These are phyloP conservation scores for Proterorhinus semilunaris DNA, from an alignment of 2,113 vertebrate genomes.

Conservation along the genomic window DNA sequence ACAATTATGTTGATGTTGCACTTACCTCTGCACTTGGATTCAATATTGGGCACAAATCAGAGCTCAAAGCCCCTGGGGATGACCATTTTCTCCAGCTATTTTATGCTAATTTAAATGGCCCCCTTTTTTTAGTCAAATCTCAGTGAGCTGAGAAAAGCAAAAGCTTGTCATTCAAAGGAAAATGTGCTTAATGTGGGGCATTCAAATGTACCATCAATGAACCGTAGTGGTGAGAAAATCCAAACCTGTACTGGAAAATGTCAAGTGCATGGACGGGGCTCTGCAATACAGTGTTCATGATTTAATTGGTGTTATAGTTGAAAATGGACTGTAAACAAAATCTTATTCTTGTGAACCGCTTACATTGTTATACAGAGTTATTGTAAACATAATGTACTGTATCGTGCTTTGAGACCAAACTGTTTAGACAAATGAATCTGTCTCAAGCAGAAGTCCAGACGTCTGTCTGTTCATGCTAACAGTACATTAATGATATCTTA, in stretches of 20 bases:
- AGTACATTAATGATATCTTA: neutral
- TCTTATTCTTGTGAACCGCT: neutral
- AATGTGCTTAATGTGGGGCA: too few species aligned
- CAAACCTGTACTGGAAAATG: slow-evolving; percentile 8
- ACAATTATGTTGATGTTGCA: neutral
- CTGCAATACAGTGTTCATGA: neutral
- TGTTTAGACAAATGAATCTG: neutral
- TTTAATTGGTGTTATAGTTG: neutral
- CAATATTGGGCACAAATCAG: neutral
- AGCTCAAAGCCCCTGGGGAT: too few species aligned
- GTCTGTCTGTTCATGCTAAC: neutral
- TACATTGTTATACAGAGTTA: neutral
- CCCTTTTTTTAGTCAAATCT: too few species aligned
- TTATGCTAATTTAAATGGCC: neutral
- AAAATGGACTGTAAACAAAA: neutral
- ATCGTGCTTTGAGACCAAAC: neutral
- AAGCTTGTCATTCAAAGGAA: too few species aligned
- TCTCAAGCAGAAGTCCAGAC: slow-evolving; percentile 3
- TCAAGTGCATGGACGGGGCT: neutral
- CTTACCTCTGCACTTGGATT: neutral
- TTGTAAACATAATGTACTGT: neutral
- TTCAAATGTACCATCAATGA: neutral
- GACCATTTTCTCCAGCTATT: neutral
- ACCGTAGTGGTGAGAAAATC: slow-evolving; percentile 7
- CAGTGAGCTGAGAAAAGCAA: too few species aligned